Evolutionary conservation across 2,888 invertebrate genomes (phyloP).

Genomic region (Timema podura): DNA sequence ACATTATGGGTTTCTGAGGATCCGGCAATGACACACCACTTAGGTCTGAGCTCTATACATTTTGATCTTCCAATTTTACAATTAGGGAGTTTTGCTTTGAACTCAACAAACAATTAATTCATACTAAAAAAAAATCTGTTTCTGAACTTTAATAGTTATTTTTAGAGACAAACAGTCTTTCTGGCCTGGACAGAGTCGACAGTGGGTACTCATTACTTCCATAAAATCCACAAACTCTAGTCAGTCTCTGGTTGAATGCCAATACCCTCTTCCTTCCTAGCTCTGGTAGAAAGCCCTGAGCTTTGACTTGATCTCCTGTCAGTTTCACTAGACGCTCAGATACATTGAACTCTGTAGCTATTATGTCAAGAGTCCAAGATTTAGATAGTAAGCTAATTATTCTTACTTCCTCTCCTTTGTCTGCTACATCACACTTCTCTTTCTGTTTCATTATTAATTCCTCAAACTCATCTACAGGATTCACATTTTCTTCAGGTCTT

Average conservation of each 20-base stretch:
- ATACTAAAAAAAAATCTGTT: background rate
- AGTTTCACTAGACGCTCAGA: no score
- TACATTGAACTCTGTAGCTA: background rate
- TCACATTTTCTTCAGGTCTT: background rate
- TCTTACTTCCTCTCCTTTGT: background rate
- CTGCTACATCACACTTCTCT: background rate
- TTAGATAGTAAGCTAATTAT: constrained; percentile 9
- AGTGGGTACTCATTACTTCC: no score
- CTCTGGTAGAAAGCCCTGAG: no score
- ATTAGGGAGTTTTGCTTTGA: constrained; percentile 1
- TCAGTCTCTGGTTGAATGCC: no score
- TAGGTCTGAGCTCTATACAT: constrained; percentile 8
- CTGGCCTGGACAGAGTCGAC: no score
- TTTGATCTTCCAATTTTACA: constrained; percentile 13
- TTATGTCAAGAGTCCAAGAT: constrained; percentile 4
- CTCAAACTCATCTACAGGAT: background rate
- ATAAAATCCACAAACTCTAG: no score
- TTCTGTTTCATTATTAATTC: background rate
- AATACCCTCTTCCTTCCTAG: no score
- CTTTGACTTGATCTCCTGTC: no score
- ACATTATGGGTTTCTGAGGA: background rate
- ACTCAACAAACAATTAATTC: constrained; percentile 7
- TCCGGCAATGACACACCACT: constrained; percentile 1
- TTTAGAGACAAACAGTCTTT: no score
- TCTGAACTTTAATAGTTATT: background rate